Percentiles rank a stretch among this genome's conserved stretches.
These are phyloP conservation scores for Oscheius sp. DNA, from an alignment of 2,888 invertebrate species.

Conservation along the genomic window DNA sequence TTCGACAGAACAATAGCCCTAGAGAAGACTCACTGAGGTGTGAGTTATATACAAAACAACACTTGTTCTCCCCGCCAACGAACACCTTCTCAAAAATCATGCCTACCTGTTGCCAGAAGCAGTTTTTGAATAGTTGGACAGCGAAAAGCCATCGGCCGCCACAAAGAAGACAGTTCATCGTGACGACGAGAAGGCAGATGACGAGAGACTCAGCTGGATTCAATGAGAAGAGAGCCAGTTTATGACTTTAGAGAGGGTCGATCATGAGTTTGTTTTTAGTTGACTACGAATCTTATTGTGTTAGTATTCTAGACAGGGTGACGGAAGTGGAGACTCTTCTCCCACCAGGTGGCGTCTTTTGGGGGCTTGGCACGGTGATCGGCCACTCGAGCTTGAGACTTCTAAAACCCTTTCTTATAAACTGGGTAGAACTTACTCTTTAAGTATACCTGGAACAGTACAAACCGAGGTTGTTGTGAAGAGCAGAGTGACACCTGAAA, in stretches of 20 bases:
- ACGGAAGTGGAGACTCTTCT: not conserved
- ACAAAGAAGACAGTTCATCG: conserved; percentile 20
- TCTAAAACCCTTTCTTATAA: not conserved
- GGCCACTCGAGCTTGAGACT: not conserved
- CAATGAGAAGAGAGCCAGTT: conserved; percentile 3
- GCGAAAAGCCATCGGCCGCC: conserved; percentile 15
- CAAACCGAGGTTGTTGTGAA: not conserved
- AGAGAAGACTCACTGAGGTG: not conserved
- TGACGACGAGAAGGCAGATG: no score
- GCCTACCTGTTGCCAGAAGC: not conserved
- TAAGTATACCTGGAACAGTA: conserved; percentile 16
- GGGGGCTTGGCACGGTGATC: not conserved
- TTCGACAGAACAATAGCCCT: not conserved
- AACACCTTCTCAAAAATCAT: not conserved
- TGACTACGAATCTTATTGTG: not conserved
- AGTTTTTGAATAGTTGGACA: not conserved
- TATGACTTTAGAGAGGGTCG: not conserved
- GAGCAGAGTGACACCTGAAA: not conserved
- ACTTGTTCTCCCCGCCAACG: not conserved
- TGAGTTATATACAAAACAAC: not conserved
- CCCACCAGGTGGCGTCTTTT: not conserved
- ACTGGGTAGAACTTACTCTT: not conserved
- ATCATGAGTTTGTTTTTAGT: not conserved
- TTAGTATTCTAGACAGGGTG: not conserved
- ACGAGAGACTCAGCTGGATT: conserved; percentile 13